Conservation (phyloP, 2,113 vertebrate species). For the Hipposideros armiger region DNA sequence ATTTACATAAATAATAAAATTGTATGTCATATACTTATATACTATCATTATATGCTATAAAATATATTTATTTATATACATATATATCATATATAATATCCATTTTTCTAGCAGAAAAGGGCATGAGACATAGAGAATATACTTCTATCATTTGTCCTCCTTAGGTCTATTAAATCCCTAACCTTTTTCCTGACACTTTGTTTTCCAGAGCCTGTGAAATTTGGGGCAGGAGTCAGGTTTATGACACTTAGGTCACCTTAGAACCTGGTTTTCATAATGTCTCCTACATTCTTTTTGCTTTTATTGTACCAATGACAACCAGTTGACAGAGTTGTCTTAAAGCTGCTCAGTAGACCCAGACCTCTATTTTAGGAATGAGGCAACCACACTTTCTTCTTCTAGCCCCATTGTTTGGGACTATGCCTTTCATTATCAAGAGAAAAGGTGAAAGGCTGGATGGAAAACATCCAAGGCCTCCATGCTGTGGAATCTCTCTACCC, state of each 20-base stretch:
- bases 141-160: not conserved
- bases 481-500: not conserved
- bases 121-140: not conserved
- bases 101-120: not conserved
- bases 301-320: not conserved
- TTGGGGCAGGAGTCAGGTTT: not conserved
- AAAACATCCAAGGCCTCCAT: not conserved
- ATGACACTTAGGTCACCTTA: not conserved
- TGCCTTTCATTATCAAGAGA: not conserved
- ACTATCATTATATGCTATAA: not conserved
- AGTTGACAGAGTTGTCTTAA: rapidly evolving
- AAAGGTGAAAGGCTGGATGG: not conserved
- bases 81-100: too few species aligned
- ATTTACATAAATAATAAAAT: not conserved
- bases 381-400: not conserved
- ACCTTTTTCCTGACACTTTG: not conserved
- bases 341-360: too few species aligned
- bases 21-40: too few species aligned
- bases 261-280: not conserved
- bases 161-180: not conserved
- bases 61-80: not conserved
- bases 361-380: not conserved
- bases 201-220: not conserved
- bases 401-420: too few species aligned
- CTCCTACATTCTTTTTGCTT: not conserved